Base-by-base conservation (phyloP, 1,140 invertebrate genomes). In the Eueides isabella region DNA sequence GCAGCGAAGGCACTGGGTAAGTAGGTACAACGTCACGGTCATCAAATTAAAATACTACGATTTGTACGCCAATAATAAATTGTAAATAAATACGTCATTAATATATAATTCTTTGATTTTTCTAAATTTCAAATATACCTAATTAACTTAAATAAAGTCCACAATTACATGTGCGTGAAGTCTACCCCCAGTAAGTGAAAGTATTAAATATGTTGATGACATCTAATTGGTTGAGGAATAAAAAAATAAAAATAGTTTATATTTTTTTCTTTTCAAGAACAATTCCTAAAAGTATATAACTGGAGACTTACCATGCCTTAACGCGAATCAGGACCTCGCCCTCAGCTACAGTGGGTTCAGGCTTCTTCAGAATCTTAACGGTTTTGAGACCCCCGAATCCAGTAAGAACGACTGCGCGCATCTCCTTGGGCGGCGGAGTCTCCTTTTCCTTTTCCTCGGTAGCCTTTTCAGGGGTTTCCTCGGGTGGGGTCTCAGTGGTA, bases 361-460 rank as follows among this genome's bases (percentile, higher is more conserved):
- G 96, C 87, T 97, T 97, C 89, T 95, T 96, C 80, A 96, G 94
- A 66, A 96, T 95, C 93, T 97, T 97, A 82, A 98, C 95, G 89
- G 96, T 96, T 89, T 97, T 97, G 64, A 97, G 94, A 30, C 97
- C 97, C 29, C 97, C 97, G 91, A 97, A 98, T 81, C 96, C 96
- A 67, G 96, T 96, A 71, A 98, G 94, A 75, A 97, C 96, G 75
- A 98, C 95, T 76, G 96, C 96, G 91, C 96, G 94, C 97, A 97
- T 97, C 92, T 97, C 96, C 91, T 97, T 97, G 35, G 94, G 94
- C 72, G 95, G 94, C 69, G 95, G 94, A 77, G 94, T 92, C 81
- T 95, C 94, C 73, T 95, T 94, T 81, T 90, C 89, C 66, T 95
- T 94, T 72, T 94, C 94, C 72, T 91, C 92, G 29, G 87, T 89